Evolutionary conservation across 2,113 vertebrate genomes (phyloP), one percentile per base, ranked within the genome.

Genomic region (Clarias magur): DNA sequence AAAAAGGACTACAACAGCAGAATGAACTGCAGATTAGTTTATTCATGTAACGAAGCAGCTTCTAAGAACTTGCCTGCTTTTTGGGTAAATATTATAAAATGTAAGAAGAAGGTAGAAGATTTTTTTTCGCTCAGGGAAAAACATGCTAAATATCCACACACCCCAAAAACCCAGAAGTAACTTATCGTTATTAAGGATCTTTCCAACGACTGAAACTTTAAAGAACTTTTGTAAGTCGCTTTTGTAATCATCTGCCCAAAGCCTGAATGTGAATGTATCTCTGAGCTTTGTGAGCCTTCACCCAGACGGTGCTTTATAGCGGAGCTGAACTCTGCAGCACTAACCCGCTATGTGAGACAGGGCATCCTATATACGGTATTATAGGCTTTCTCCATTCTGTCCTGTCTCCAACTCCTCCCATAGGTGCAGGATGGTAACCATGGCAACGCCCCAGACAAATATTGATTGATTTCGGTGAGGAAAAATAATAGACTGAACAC

Each of bases 401-500:
- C 67, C n/a, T 16, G n/a, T 68, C 27, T 30, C 65, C 0, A 5
- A 13, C n/a, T 30, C 65, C 30, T 16, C 4, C 62, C 23, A 11
- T 10, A 10, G 63, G 63, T 67, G n/a, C 27, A n/a, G 5, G 7
- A 67, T 25, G 62, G 62, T 27, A 67, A 67, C n/a, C 62, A 25
- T 25, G 62, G 23, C 23, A 63, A 63, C 23, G 8, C 2, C 23
- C 25, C 25, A 23, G 62, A 63, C 23, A 63, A 63, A 88, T 75
- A 83, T 86, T 67, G 81, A 86, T 60, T 75, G 88, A 88, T 88
- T 86, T 86, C 73, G 79, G 75, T 70, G 84, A 80, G 72, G 30
- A 82, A 10, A 48, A 75, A 48, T 85, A 57, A 80, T 62, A 23
- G 82, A 82, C 48, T 48, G 48, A 60, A 65, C 54, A n/a, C 63